Percentiles rank a stretch among this genome's conserved stretches.
phyloP scores from a whole-genome alignment of 2,113 vertebrate genomes.

The Vombatus ursinus region DNA sequence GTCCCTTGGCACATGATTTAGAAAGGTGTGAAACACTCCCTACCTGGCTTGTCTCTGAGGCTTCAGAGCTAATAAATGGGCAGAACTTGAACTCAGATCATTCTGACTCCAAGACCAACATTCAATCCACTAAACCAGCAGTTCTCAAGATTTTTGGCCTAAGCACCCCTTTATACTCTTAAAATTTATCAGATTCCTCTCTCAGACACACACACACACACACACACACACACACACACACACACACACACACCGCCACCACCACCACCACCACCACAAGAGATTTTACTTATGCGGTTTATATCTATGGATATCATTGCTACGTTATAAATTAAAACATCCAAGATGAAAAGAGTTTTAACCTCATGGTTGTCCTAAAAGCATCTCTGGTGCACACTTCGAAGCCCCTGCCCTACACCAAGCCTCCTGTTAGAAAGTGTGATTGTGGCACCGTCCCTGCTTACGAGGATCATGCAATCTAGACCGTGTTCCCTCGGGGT shows the following conservation, averaged over 20 bases:
- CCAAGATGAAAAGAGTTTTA: neutral
- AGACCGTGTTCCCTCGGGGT: neutral
- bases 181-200: neutral
- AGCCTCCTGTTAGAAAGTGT: no score
- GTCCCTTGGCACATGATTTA: neutral
- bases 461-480: neutral
- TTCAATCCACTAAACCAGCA: neutral
- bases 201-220: no score
- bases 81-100: neutral
- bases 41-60: no score
- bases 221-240: no score
- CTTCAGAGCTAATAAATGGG: neutral
- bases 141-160: neutral
- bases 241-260: no score
- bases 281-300: neutral
- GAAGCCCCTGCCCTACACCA: no score
- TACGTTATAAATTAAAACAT: neutral
- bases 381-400: neutral
- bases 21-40: no score
- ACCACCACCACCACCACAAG: neutral
- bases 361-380: neutral
- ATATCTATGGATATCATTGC: neutral
- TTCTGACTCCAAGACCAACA: neutral
- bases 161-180: neutral
- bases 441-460: neutral